Conservation (phyloP, 2,797 vertebrate genomes). For the Dipus sagitta region DNA sequence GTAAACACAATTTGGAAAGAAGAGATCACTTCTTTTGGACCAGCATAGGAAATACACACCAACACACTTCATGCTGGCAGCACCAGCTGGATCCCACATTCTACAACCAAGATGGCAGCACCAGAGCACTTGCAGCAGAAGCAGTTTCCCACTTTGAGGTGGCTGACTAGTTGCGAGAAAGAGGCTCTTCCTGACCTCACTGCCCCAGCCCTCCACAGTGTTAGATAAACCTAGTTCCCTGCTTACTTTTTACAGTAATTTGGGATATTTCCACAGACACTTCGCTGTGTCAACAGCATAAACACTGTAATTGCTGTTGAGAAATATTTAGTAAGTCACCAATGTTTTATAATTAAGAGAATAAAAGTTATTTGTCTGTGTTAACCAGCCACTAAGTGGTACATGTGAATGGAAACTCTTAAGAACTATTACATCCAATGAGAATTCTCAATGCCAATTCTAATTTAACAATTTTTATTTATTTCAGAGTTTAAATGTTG, state of each 20-base stretch:
- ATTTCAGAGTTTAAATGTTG: neutral
- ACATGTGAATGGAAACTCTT: neutral
- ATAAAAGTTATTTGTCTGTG: neutral
- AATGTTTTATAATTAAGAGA: neutral
- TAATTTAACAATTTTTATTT: neutral
- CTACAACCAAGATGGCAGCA: neutral
- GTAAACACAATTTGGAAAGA: neutral
- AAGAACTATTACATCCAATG: neutral
- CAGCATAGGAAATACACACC: neutral
- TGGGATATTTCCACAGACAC: neutral
- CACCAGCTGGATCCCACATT: neutral
- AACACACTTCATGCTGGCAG: neutral
- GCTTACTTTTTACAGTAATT: neutral
- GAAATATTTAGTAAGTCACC: conserved; percentile 35
- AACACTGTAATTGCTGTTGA: neutral
- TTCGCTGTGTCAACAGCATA: neutral
- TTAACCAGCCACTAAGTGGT: neutral
- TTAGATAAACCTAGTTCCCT: neutral
- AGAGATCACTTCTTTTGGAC: neutral
- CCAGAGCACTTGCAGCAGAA: neutral
- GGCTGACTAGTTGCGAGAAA: neutral
- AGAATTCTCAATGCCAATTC: neutral
- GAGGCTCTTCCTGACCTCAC: neutral
- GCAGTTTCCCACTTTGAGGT: neutral
- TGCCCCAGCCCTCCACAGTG: neutral